Conservation (phyloP, 1,140 invertebrate genomes). For the Steinernema feltiae region DNA sequence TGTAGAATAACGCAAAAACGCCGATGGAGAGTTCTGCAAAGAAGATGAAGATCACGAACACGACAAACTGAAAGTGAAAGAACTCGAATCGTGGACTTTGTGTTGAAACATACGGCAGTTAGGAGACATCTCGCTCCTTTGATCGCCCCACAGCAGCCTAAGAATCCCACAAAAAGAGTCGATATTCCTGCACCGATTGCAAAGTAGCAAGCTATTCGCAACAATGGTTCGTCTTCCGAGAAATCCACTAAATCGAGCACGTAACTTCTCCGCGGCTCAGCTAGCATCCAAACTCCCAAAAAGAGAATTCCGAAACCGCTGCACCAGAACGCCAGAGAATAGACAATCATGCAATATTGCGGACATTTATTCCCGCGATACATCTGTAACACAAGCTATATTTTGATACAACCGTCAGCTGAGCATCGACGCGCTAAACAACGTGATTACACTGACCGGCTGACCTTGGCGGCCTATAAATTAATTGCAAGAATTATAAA, state of each 20-base stretch:
- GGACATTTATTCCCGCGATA: not conserved
- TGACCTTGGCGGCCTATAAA: not conserved
- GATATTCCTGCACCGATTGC: slow-evolving; percentile 26
- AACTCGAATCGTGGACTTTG: not conserved
- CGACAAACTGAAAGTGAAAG: slow-evolving; percentile 31
- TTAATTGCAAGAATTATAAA: not conserved
- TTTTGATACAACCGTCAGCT: too few species aligned
- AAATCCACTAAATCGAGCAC: slow-evolving; percentile 36
- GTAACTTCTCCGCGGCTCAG: slow-evolving; percentile 36
- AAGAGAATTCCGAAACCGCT: slow-evolving; percentile 20
- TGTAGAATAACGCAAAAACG: slow-evolving; percentile 39
- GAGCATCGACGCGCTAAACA: not conserved
- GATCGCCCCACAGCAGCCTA: slow-evolving; percentile 34
- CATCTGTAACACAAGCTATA: not conserved
- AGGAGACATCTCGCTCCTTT: slow-evolving; percentile 31
- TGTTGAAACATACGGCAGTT: slow-evolving; percentile 17
- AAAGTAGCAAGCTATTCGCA: slow-evolving; percentile 32
- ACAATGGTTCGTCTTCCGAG: slow-evolving; percentile 38
- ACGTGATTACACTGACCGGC: not conserved
- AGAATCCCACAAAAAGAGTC: slow-evolving; percentile 33
- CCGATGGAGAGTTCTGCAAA: slow-evolving; percentile 41
- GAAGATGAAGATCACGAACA: slow-evolving; percentile 41
- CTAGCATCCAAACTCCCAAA: slow-evolving; percentile 36
- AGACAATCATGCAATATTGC: not conserved
- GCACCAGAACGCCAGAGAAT: not conserved